Evolutionary conservation across 53 echinoderm and acorn worm genomes (phyloP).

Genomic region (Glandiceps talaboti): DNA sequence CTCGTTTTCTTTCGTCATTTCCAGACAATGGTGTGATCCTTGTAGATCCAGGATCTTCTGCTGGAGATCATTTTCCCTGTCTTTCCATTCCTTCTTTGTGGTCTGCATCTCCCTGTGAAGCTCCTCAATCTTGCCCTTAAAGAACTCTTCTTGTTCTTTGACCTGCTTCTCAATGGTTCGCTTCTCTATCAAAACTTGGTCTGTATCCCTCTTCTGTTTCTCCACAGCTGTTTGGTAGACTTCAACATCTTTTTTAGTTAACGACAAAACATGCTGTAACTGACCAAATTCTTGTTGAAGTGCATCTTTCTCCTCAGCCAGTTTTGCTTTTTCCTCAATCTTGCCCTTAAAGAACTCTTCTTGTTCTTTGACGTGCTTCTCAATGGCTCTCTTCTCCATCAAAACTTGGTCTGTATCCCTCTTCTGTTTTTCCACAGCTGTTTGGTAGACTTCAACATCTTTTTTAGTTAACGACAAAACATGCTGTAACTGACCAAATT

Average conservation of each 20-base stretch:
- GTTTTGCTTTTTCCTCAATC: too few relatives aligned
- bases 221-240: background rate
- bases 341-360: background rate
- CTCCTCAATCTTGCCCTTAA: background rate
- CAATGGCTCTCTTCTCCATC: background rate
- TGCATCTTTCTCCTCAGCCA: background rate
- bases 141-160: background rate
- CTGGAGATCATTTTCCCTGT: conserved; percentile 13
- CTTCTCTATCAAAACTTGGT: background rate
- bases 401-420: too few relatives aligned
- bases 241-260: background rate
- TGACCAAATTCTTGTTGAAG: background rate
- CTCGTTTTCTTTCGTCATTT: conserved; percentile 19
- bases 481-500: background rate
- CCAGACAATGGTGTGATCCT: conserved; percentile 29
- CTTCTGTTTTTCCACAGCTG: too few relatives aligned
- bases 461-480: background rate
- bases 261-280: background rate
- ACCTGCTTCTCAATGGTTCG: background rate
- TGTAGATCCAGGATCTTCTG: conserved; percentile 38
- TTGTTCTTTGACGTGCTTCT: background rate
- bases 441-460: too few relatives aligned
- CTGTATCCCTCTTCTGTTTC: background rate
- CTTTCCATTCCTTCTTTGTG: background rate
- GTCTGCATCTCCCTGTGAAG: background rate